Base-by-base conservation (phyloP, 2,888 invertebrate genomes). In the Heliconius sara region DNA sequence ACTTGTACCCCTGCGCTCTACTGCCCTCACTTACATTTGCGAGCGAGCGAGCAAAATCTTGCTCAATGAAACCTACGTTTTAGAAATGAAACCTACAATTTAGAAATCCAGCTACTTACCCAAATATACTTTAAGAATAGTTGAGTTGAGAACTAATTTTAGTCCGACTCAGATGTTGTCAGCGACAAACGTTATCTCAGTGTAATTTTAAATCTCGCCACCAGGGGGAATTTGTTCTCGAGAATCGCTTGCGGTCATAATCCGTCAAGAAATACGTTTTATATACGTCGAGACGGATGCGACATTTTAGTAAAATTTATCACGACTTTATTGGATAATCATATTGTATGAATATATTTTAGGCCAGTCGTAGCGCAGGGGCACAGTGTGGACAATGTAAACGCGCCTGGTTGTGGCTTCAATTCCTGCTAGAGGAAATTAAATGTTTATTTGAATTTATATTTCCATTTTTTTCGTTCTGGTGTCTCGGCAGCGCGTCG, bases 161-260 rank as follows among this genome's bases (percentile, higher is more conserved):
- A 68, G 72, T 72, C 25, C 52, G 63, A 52, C 81, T 76, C 72
- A 75, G 78, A 78, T 78, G 76, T 76, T 80, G 79, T 80, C 78
- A 78, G 68, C 68, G 75, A 47, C 76, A 79, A 74, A 76, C 77
- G 71, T 78, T 82, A 79, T 79, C 70, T 70, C 77, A 79, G 47
- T 79, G 79, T 81, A 81, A 81, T 83, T 82, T 83, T 79, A 83
- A 83, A 83, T 83, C 81, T 81, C 70, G 78, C 79, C 80, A 82
- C 83, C 80, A 80, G 83, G 80, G 80, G 65, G 80, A 79, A 77
- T 82, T 81, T 81, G 80, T 82, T 83, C 80, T 80, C 78, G 75
- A 79, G 82, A 80, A 70, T 79, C 79, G 83, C 81, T 79, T 73
- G 79, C 79, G 81, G 83, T 75, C 77, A 80, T 82, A 82, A 83